Base-by-base conservation (phyloP, 2,888 invertebrate species). In the Scaptomyza parva region DNA sequence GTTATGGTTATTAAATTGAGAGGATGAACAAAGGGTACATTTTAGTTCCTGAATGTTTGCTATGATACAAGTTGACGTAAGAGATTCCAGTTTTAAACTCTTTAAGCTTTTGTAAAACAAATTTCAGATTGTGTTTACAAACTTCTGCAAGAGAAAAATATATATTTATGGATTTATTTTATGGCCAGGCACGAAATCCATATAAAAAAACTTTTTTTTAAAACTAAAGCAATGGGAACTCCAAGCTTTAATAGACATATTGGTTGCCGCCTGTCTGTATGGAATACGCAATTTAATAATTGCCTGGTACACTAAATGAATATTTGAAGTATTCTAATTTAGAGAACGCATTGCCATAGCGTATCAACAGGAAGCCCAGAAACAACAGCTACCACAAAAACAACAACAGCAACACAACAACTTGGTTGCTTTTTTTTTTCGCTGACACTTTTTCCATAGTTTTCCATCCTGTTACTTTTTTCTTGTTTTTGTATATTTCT, bases 401-500 rank as follows among this genome's bases (percentile, higher is more conserved):
- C n/a, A 44, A 17, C 6, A 59, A n/a, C 14, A 60, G 22, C 43
- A 33, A 33, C 37, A 33, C 37, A 41, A n/a, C 18, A 18, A 30
- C 37, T 33, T 30, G 26, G 12, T 28, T 17, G 5, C 12, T 53
- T 53, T 43, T 63, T 30, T 53, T 53, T 43, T 63, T 43, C n/a
- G 33, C 44, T 22, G 39, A 20, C 41, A 43, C 12, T 69, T 70
- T 57, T 61, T 39, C 18, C 50, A 54, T 40, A 37, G 48, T 55
- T 55, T 18, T 22, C 50, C 59, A 40, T 48, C 17, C 48, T n/a
- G 9, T 33, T 18, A 12, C 22, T 18, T 30, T 20, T 39, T 41
- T 28, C 11, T 40, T 45, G 26, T 47, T 20, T 51, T 57, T 68
- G 33, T 60, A 40, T 59, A 53, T 55, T 54, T 55, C 66, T 62